These are phyloP conservation scores for Zoanthus sansibaricus DNA, from an alignment of 92 coral and sea anemone species.

Conservation along the genomic window DNA sequence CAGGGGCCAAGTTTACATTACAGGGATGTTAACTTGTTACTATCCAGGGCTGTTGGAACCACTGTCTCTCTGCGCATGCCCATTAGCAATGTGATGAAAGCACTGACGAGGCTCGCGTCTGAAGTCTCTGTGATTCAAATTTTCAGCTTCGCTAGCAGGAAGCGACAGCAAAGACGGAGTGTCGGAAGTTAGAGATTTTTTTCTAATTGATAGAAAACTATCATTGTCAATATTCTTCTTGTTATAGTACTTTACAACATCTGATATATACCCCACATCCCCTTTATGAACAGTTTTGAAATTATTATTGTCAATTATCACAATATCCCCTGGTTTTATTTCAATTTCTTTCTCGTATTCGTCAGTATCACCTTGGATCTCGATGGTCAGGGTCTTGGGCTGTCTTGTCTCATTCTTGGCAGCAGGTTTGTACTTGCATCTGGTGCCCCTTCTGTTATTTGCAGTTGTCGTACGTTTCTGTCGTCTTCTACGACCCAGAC, in stretches of 20 bases:
- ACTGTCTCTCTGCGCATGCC: constrained; percentile 20
- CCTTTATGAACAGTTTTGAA: constrained; percentile 77
- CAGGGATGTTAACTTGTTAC: background rate
- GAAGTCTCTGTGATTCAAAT: constrained; percentile 31
- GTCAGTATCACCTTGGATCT: constrained; percentile 79
- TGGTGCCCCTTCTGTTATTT: constrained; percentile 11
- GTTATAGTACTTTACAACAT: constrained; percentile 84
- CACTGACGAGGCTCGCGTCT: constrained; percentile 8
- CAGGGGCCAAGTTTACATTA: no score
- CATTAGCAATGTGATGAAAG: constrained; percentile 3
- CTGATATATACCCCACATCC: constrained; percentile 89
- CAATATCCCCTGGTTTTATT: constrained; percentile 87
- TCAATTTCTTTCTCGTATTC: constrained; percentile 73
- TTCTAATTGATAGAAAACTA: constrained; percentile 72
- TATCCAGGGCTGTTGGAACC: constrained; percentile 13
- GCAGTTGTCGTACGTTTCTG: constrained; percentile 57
- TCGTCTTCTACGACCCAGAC: constrained; percentile 54
- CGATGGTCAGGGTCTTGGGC: constrained; percentile 78
- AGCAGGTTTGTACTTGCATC: constrained; percentile 17
- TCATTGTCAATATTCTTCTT: constrained; percentile 78
- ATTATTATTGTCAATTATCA: constrained; percentile 85
- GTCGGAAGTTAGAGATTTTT: constrained; percentile 73
- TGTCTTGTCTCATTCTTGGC: constrained; percentile 53
- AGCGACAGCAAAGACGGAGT: constrained; percentile 82
- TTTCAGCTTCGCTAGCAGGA: constrained; percentile 71